These are phyloP conservation scores for Pteromalus puparum DNA, from an alignment of 1,140 invertebrate species.

Conservation along the genomic window DNA sequence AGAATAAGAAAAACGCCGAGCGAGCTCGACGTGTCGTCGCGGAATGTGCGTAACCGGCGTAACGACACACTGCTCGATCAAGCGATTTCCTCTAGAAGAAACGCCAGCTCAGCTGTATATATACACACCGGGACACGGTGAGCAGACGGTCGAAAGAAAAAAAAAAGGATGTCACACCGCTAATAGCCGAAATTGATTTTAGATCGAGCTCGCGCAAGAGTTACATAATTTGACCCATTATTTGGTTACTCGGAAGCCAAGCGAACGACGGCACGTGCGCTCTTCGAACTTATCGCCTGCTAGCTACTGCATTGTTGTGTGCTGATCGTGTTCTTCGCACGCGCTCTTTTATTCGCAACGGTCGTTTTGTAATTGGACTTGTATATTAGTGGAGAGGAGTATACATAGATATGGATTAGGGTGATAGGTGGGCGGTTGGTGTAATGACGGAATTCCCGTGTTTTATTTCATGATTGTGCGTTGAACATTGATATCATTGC, in stretches of 20 bases:
- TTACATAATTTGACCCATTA: conserved; percentile 63
- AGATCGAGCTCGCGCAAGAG: conserved; percentile 12
- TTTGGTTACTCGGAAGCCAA: background rate
- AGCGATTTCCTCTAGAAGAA: conserved; percentile 41
- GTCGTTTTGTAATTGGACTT: background rate
- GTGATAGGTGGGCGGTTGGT: too few relatives aligned
- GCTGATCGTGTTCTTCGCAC: background rate
- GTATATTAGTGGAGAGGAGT: background rate
- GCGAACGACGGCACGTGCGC: background rate
- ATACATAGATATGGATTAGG: too few relatives aligned
- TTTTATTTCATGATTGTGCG: background rate
- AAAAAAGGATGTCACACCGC: conserved; percentile 8
- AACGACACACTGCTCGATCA: conserved; percentile 35
- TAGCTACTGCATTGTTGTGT: background rate
- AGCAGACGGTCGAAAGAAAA: background rate
- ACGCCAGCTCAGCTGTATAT: conserved; percentile 10
- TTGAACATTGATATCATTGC: too few relatives aligned
- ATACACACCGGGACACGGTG: background rate
- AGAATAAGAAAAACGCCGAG: background rate
- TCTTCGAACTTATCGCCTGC: background rate
- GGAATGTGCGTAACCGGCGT: conserved; percentile 50
- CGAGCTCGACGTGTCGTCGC: background rate
- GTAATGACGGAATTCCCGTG: too few relatives aligned
- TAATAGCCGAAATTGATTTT: conserved; percentile 25
- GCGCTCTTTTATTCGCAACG: background rate